A percentile compares a stretch with the other conserved stretches of the same genome.
Conservation (phyloP, 2,888 invertebrate genomes). For the Trypoxylon attenuatum region DNA sequence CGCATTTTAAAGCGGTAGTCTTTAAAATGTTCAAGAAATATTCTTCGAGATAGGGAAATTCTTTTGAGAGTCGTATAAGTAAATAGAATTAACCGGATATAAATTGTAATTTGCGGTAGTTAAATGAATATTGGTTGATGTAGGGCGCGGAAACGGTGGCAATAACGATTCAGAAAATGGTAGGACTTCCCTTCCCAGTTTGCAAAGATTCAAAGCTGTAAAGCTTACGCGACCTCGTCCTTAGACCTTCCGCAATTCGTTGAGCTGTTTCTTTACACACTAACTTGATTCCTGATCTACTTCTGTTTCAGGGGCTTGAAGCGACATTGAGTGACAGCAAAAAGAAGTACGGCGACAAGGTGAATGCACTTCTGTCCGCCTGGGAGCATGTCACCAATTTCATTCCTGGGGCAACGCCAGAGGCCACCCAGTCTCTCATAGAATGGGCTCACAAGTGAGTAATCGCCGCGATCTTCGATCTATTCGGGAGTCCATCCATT, state of each 20-base stretch:
- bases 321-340: conserved; percentile 74
- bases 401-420: conserved; percentile 71
- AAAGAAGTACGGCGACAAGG: conserved; percentile 75
- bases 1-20: too few relatives aligned
- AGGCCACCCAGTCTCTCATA: conserved; percentile 72
- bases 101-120: too few relatives aligned
- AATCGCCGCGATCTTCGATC: conserved; percentile 21
- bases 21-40: too few relatives aligned
- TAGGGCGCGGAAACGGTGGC: too few relatives aligned
- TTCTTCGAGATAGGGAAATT: too few relatives aligned
- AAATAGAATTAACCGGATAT: too few relatives aligned
- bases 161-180: too few relatives aligned
- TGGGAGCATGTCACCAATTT: conserved; percentile 75
- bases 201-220: neutral
- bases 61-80: too few relatives aligned
- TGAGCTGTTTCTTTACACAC: neutral
- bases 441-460: conserved; percentile 74
- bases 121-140: too few relatives aligned
- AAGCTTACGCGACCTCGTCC: conserved; percentile 17
- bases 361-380: conserved; percentile 74
- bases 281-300: conserved; percentile 12
- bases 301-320: conserved; percentile 72
- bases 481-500: neutral
- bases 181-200: too few relatives aligned
- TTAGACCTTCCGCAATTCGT: conserved; percentile 42